Conservation (phyloP, 2,113 vertebrate species). For the Eulacestoma nigropectus region DNA sequence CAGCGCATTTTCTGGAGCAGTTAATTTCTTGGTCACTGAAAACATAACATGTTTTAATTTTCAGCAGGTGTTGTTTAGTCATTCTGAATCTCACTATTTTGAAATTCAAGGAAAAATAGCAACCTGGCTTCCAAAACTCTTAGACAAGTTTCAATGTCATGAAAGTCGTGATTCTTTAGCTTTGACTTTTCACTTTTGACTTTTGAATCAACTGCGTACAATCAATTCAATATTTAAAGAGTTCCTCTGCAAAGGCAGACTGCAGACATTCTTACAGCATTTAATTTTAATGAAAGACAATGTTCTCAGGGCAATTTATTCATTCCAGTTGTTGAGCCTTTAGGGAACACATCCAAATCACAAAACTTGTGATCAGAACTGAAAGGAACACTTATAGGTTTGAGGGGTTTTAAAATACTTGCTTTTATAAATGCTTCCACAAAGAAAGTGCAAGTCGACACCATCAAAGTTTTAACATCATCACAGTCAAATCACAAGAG, state of each 20-base stretch:
- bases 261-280: background rate
- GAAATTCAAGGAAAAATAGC: conserved; percentile 8
- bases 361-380: background rate
- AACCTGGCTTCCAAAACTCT: background rate
- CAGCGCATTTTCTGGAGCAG: background rate
- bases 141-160: background rate
- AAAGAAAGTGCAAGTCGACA: background rate
- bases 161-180: background rate
- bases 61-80: conserved; percentile 19
- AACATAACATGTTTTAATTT: conserved; percentile 2
- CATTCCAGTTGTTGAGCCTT: background rate
- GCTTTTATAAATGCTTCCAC: background rate
- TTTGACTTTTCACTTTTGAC: background rate
- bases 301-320: background rate
- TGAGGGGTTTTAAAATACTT: background rate
- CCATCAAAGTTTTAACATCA: background rate
- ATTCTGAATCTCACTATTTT: background rate
- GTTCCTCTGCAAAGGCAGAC: background rate
- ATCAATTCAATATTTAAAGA: background rate
- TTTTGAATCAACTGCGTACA: background rate
- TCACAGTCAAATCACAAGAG: background rate
- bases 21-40: background rate
- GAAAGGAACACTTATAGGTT: background rate
- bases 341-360: background rate
- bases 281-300: background rate